These are phyloP conservation scores for Paratilapia polleni DNA, from an alignment of 2,113 vertebrate species.

Conservation along the genomic window DNA sequence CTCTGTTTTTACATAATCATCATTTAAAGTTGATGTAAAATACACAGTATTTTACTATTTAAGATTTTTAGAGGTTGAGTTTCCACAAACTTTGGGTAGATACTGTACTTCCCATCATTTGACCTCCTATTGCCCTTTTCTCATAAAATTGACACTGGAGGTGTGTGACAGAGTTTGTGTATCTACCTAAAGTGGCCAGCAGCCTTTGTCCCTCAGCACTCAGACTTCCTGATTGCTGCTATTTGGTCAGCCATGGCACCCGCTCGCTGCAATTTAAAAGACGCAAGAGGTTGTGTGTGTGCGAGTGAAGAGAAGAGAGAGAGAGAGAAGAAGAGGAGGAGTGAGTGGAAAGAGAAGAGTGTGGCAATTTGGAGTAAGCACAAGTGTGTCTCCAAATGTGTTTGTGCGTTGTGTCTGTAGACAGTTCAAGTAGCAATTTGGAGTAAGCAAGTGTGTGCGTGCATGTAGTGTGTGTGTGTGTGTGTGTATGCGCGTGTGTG, in stretches of 20 bases:
- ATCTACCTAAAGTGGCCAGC: conserved; percentile 51
- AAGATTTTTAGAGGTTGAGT: background rate
- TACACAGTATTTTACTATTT: background rate
- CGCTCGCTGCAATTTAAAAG: conserved; percentile 64
- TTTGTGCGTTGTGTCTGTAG: conserved; percentile 49
- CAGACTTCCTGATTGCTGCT: conserved; percentile 71
- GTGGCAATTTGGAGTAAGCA: conserved; percentile 73
- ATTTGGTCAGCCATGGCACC: conserved; percentile 71
- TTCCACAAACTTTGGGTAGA: background rate
- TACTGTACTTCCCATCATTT: background rate
- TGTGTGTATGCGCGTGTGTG: conserved; percentile 43
- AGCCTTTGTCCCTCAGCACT: conserved; percentile 64
- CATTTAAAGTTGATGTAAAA: background rate
- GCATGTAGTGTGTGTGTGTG: background rate
- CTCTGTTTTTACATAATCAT: background rate
- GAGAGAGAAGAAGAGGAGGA: background rate
- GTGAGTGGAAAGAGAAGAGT: conserved; percentile 36
- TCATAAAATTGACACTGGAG: background rate
- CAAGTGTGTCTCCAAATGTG: conserved; percentile 52
- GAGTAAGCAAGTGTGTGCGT: conserved; percentile 56
- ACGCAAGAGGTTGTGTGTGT: conserved; percentile 22
- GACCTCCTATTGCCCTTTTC: conserved; percentile 12
- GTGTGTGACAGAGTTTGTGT: conserved; percentile 37
- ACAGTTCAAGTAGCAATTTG: conserved; percentile 75
- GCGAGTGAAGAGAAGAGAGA: background rate